Conservation (phyloP, 2,888 invertebrate species). For the Lepidocyrtinus sp. region DNA sequence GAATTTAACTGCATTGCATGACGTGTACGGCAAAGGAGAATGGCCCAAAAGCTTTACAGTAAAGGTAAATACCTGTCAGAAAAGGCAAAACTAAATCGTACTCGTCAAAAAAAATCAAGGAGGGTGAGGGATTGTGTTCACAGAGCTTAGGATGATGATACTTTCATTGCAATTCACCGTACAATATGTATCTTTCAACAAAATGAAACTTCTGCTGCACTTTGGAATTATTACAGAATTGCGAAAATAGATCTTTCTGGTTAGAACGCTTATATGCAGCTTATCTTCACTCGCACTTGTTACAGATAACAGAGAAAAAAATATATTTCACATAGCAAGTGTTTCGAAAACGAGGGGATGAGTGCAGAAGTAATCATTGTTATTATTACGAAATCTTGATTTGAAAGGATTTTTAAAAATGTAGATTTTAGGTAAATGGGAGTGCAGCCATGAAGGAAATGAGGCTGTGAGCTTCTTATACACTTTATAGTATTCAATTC, state of each 20-base stretch:
- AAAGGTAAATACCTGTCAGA: conserved; percentile 23
- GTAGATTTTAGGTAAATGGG: conserved; percentile 30
- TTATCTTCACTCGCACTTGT: conserved; percentile 21
- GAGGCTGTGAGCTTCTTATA: conserved; percentile 53
- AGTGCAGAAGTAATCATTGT: neutral
- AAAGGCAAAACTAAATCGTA: conserved; percentile 16
- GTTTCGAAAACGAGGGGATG: conserved; percentile 38
- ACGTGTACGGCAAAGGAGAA: conserved; percentile 18
- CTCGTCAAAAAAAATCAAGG: conserved; percentile 36
- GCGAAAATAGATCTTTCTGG: neutral
- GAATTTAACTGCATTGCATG: conserved; percentile 29
- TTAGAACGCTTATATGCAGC: neutral
- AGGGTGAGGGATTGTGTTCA: neutral
- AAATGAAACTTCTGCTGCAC: conserved; percentile 4
- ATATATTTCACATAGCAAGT: conserved; percentile 32
- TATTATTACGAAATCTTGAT: conserved; percentile 43
- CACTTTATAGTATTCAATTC: too few species aligned
- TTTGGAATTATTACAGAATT: neutral
- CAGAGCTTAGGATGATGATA: neutral
- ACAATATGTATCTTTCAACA: neutral
- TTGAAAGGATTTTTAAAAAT: conserved; percentile 23
- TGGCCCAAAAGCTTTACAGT: conserved; percentile 9
- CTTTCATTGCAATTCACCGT: neutral
- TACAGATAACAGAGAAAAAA: conserved; percentile 30
- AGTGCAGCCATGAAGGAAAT: conserved; percentile 49